Evolutionary conservation across 2,888 invertebrate genomes (phyloP).

Genomic region (Nebria brevicollis): DNA sequence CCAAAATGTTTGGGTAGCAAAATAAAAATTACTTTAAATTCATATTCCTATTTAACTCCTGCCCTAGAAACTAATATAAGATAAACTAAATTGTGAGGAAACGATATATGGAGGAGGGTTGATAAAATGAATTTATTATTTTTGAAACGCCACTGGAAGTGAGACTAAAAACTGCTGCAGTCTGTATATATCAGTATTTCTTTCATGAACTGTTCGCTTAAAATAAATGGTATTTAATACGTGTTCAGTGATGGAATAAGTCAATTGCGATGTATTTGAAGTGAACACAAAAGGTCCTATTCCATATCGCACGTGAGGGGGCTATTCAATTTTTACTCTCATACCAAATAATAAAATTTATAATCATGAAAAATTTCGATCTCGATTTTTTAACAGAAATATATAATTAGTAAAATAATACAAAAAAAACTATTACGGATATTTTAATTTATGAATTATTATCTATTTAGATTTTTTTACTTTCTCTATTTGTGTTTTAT

Average conservation of each 20-base stretch:
- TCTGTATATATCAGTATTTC: slow-evolving; percentile 17
- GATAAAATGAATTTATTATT: background rate
- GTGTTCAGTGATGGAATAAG: slow-evolving; percentile 40
- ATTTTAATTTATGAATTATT: no score
- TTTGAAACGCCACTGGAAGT: slow-evolving; percentile 2
- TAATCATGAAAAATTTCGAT: no score
- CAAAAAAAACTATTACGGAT: no score
- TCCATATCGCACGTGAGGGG: background rate
- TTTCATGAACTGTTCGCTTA: slow-evolving; percentile 23
- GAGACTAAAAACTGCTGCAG: slow-evolving; percentile 7
- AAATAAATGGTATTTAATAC: slow-evolving; percentile 46
- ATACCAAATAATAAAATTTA: no score
- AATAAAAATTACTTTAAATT: no score
- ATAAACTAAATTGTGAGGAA: background rate
- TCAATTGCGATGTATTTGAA: slow-evolving; percentile 22
- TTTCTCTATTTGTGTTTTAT: no score
- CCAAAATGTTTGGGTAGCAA: no score
- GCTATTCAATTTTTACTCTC: background rate
- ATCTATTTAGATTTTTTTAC: no score
- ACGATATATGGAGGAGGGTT: no score
- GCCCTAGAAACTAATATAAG: background rate
- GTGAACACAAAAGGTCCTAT: background rate
- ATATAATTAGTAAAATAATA: no score
- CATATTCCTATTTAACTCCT: no score
- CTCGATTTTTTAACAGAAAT: no score